These are phyloP conservation scores for Heliopora coerulea DNA, from an alignment of 92 coral and sea anemone species.

Conservation along the genomic window DNA sequence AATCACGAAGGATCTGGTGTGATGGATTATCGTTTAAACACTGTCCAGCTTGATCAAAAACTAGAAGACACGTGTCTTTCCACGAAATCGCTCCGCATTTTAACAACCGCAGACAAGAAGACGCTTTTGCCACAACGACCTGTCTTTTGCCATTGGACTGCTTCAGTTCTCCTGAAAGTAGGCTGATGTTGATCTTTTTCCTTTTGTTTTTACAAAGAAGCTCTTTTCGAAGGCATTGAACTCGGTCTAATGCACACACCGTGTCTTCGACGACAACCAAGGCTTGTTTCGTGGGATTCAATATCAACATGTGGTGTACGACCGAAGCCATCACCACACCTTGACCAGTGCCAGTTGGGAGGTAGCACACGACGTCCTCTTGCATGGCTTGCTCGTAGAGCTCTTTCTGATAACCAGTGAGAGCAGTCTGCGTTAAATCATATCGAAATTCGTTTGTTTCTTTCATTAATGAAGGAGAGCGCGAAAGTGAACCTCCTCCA, in stretches of 20 bases:
- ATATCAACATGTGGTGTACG: constrained; percentile 65
- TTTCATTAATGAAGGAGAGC: constrained; percentile 54
- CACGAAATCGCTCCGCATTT: constrained; percentile 87
- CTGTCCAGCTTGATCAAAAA: constrained; percentile 81
- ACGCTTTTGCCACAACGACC: constrained; percentile 78
- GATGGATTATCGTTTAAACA: constrained; percentile 92
- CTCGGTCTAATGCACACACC: constrained; percentile 77
- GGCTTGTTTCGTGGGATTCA: constrained; percentile 87
- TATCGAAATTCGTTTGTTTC: constrained; percentile 43
- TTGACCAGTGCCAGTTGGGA: constrained; percentile 95
- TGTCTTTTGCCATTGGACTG: constrained; percentile 47
- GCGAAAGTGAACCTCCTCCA: constrained; percentile 65
- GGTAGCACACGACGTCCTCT: constrained; percentile 75
- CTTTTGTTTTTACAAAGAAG: constrained; percentile 34
- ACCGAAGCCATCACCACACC: constrained; percentile 74
- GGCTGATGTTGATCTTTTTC: constrained; percentile 21
- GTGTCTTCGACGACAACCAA: constrained; percentile 87
- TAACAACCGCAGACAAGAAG: constrained; percentile 83
- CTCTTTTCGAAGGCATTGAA: constrained; percentile 73
- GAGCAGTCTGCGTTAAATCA: constrained; percentile 59
- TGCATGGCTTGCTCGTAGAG: constrained; percentile 73
- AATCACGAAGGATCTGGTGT: constrained; percentile 81
- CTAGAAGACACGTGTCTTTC: constrained; percentile 75
- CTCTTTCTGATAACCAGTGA: constrained; percentile 72
- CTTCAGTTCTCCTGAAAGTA: constrained; percentile 19